Conservation (phyloP, 2,113 vertebrate species). For the Dunckerocampus dactyliophorus region DNA sequence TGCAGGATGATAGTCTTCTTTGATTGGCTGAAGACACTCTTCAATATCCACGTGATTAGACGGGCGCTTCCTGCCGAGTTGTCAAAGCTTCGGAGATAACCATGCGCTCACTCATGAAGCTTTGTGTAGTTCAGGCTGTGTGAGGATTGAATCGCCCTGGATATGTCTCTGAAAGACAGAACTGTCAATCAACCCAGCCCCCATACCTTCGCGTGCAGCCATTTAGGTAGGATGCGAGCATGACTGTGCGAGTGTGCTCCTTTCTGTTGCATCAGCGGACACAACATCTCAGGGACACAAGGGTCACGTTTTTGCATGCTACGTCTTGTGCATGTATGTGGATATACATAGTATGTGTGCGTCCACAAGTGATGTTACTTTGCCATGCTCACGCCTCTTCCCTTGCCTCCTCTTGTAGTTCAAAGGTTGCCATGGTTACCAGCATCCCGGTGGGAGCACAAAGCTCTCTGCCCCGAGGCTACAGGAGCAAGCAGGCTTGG, state of each 20-base stretch:
- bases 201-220: too few species aligned
- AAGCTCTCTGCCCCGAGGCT: slow-evolving; percentile 42
- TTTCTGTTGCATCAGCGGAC: neutral
- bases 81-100: slow-evolving; percentile 7
- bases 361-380: slow-evolving; percentile 11
- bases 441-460: slow-evolving; percentile 37
- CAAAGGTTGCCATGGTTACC: slow-evolving; percentile 62
- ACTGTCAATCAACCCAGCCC: too few species aligned
- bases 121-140: too few species aligned
- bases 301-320: neutral
- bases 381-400: slow-evolving; percentile 34
- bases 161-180: too few species aligned
- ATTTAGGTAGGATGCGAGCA: too few species aligned
- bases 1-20: too few species aligned
- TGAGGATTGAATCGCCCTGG: too few species aligned
- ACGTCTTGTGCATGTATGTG: neutral
- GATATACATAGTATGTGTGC: neutral
- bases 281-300: slow-evolving; percentile 33
- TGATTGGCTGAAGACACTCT: neutral
- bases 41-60: neutral
- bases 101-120: too few species aligned
- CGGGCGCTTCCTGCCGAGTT: neutral
- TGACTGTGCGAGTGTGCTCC: neutral
- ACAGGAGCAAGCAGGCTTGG: slow-evolving; percentile 16
- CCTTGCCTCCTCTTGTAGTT: slow-evolving; percentile 43